Percentiles rank a stretch among this genome's conserved stretches.
Evolutionary conservation across 2,113 vertebrate genomes (phyloP).

Genomic region (Anser cygnoides): DNA sequence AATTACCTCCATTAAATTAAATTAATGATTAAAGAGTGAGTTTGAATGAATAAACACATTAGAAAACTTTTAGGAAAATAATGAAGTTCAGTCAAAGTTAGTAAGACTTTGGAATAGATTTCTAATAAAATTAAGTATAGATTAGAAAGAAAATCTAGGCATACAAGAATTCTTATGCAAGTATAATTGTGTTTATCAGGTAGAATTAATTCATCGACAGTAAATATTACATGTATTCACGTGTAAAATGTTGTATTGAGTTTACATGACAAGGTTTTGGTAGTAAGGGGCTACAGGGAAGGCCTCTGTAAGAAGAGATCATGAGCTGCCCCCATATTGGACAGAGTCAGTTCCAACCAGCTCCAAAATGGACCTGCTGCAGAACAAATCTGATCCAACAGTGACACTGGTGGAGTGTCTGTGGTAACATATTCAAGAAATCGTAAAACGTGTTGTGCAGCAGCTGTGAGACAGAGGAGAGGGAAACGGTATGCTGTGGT

Average conservation of each 20-base stretch:
- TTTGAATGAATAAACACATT: background rate
- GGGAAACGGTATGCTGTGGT: background rate
- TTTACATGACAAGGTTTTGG: background rate
- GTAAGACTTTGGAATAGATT: background rate
- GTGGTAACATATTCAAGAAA: background rate
- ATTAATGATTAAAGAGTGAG: background rate
- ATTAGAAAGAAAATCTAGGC: background rate
- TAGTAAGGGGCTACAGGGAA: background rate
- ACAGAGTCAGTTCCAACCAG: background rate
- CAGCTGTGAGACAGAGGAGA: background rate
- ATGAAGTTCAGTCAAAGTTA: background rate
- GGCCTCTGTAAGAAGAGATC: background rate
- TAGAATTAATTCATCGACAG: background rate
- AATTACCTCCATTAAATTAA: background rate
- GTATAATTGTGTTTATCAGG: background rate
- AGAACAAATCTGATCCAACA: background rate
- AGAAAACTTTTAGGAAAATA: background rate
- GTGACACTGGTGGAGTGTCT: background rate
- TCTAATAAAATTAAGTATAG: background rate
- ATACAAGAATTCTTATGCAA: background rate
- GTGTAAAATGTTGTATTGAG: background rate
- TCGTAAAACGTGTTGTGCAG: background rate
- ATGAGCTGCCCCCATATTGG: background rate
- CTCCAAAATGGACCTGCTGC: background rate
- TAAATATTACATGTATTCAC: rapidly evolving